Evolutionary conservation across 2,113 vertebrate genomes (phyloP).

Genomic region (Platysteira castanea): DNA sequence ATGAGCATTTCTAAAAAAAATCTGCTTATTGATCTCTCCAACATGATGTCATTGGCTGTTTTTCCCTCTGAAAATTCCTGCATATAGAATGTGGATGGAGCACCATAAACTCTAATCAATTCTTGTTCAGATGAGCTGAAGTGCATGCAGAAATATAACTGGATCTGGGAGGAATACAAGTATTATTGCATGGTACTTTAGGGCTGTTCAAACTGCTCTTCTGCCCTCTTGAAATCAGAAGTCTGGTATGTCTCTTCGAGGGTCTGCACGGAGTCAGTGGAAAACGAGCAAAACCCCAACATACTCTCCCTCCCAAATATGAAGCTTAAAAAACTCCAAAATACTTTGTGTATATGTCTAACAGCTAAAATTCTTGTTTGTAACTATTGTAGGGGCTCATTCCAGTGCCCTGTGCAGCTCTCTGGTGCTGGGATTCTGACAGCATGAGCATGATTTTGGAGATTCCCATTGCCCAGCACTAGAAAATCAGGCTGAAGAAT

Average conservation of each 20-base stretch:
- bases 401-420: not conserved
- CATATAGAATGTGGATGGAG: not conserved
- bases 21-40: not conserved
- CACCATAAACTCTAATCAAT: not conserved
- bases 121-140: not conserved
- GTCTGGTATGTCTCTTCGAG: not conserved
- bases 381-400: not conserved
- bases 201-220: not conserved
- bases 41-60: not conserved
- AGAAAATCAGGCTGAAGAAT: not conserved
- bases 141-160: not conserved
- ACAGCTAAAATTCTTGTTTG: not conserved
- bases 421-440: not conserved
- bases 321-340: rapidly evolving
- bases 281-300: rapidly evolving
- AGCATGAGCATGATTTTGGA: not conserved
- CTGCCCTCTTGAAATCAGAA: not conserved
- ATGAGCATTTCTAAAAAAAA: not conserved
- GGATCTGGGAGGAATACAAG: not conserved
- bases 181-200: not conserved
- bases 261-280: not conserved
- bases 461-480: not conserved
- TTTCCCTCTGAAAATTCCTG: not conserved
- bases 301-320: not conserved
- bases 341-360: not conserved